These are phyloP conservation scores for Lamprotornis superbus DNA, from an alignment of 2,113 vertebrate species.

Conservation along the genomic window DNA sequence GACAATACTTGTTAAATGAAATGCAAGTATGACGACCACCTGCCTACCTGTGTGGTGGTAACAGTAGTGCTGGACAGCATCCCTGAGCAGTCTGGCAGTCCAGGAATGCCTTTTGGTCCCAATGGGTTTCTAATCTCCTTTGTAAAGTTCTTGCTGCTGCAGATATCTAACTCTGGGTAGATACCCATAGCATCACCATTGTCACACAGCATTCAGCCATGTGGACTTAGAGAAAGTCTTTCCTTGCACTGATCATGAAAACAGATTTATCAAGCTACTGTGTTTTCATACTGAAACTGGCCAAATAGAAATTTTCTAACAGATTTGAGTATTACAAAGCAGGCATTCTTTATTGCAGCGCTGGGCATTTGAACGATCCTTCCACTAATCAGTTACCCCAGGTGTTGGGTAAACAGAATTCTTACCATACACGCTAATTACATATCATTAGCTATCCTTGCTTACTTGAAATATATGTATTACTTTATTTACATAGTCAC, in stretches of 20 bases:
- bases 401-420: not conserved
- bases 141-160: not conserved
- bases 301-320: not conserved
- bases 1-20: not conserved
- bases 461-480: not conserved
- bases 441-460: not conserved
- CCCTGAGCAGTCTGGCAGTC: not conserved
- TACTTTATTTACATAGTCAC: not conserved
- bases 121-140: not conserved
- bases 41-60: fast-evolving
- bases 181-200: not conserved
- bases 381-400: not conserved
- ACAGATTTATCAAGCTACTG: not conserved
- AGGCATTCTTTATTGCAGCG: not conserved
- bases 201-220: not conserved
- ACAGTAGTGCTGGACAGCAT: not conserved
- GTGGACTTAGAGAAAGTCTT: not conserved
- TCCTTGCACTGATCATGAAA: not conserved
- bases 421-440: not conserved
- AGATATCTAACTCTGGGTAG: not conserved
- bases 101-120: not conserved
- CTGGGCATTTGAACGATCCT: not conserved
- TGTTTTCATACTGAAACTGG: not conserved
- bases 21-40: not conserved
- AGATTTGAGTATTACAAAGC: not conserved